Base-by-base conservation (phyloP, 2,113 vertebrate genomes). In the Ciconia stormi region DNA sequence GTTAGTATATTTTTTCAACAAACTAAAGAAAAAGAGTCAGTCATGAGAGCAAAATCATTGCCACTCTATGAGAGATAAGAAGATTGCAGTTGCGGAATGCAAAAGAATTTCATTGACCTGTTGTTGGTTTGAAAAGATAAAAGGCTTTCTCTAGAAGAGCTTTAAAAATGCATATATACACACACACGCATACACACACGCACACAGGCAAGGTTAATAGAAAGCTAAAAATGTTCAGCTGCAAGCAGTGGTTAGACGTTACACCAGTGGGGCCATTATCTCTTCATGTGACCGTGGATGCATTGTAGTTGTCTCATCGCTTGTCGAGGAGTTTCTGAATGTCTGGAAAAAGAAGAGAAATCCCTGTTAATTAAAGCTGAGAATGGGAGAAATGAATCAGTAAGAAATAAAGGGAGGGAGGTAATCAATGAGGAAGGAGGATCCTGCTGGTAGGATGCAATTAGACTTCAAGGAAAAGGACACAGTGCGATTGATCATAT, bases 381-480 rank as follows among this genome's bases (percentile, higher is more conserved):
- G 30, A 49, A 93, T 67, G 82, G 78, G 49, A 94, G n/a, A 85
- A 97, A 92, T 29, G 55, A 95, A 96, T 96, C 42, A 56, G 36
- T n/a, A 23, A 50, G 47, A 95, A 81, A 30, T 34, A 87, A 89
- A 94, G 32, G n/a, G 65, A 94, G 26, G 46, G 36, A 88, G 58
- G 50, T 90, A 87, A 97, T 97, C 95, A 93, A 89, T 95, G 85
- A 66, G 74, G 67, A 97, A 65, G 69, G 84, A 94, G 82, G 81
- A 83, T 79, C 88, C 73, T 88, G 53, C 63, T 96, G 83, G 59
- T 94, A 87, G 58, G 40, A 82, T 85, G 50, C 87, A 97, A 94
- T 97, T 96, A 97, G 85, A 90, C 76, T 92, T 94, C 30, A 69
- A 93, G 86, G 50, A 58, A 97, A 92, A 87, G 78, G 46, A 96